Evolutionary conservation across 2,113 vertebrate species (phyloP), one percentile per base, ranked within the genome.

Genomic region (Micronycteris hirsuta): DNA sequence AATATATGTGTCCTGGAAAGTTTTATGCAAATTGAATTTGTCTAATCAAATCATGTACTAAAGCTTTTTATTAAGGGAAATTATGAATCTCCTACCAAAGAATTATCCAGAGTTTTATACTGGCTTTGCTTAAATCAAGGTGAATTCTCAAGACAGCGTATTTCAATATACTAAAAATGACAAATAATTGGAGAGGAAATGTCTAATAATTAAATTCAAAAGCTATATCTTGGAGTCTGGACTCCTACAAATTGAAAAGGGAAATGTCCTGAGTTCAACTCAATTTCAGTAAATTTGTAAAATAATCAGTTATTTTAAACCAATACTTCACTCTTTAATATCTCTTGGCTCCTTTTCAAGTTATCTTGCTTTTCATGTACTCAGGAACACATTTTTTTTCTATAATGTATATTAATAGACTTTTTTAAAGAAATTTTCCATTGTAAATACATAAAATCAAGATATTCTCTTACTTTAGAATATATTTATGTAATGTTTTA

Each of bases 131-230:
- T 88, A 86, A 87, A 86, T 90, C 36, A 91, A 90, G 58, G 20
- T 84, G 36, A 92, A 84, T 88, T 85, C 52, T 92, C 58, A 89
- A 80, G 74, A 54, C 77, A 19, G 19, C 16, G 82, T 67, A 52
- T 84, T 94, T 91, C 14, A 85, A 49, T 71, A 77, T 71, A 76
- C 20, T 84, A 93, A 89, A 74, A 47, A 58, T 65, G 38, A 68
- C 41, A 85, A 95, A 70, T 95, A 96, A 76, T 71, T 70, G 45
- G 19, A 56, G 56, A 86, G 36, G 7, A 91, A 94, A 45, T 87
- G 67, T 65, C 58, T 73, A 80, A 56, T 82, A 91, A 95, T 84
- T 91, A 88, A 88, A 77, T 94, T 86, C 4, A 94, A 77, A 93
- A 82, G 28, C 19, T 52, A 5, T 80, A 81, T n/a, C 41, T 76